Evolutionary conservation across 2,888 invertebrate genomes (phyloP).

Genomic region (Pogonocherus hispidulus): DNA sequence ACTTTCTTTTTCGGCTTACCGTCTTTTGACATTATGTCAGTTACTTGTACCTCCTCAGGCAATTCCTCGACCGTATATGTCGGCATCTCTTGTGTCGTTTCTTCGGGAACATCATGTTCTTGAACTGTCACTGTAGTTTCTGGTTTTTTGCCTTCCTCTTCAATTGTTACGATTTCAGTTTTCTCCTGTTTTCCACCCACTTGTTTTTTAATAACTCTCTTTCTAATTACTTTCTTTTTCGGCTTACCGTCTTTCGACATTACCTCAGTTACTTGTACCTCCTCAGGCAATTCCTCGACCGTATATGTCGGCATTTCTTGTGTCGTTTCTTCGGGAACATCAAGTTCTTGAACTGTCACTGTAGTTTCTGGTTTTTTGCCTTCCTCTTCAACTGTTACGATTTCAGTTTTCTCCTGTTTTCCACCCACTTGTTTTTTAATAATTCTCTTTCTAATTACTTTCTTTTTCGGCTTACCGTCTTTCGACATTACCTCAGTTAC

Average conservation of each 20-base stretch:
- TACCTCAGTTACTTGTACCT: constrained; percentile 58
- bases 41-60: constrained; percentile 48
- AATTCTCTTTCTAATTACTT: constrained; percentile 57
- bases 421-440: constrained; percentile 64
- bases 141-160: constrained; percentile 58
- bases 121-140: constrained; percentile 55
- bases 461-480: constrained; percentile 45
- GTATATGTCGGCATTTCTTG: constrained; percentile 34
- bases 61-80: constrained; percentile 23
- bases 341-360: constrained; percentile 62
- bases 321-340: constrained; percentile 46
- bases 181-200: constrained; percentile 62
- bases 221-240: constrained; percentile 52
- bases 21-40: constrained; percentile 49
- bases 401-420: constrained; percentile 62
- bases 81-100: constrained; percentile 45
- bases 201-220: constrained; percentile 66
- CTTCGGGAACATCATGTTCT: constrained; percentile 53
- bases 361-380: constrained; percentile 67
- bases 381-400: constrained; percentile 66
- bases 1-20: constrained; percentile 54
- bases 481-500: constrained; percentile 51
- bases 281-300: constrained; percentile 55
- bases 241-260: constrained; percentile 50
- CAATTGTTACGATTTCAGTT: constrained; percentile 66